Evolutionary conservation across 2,888 invertebrate genomes (phyloP), one percentile per base, ranked within the genome.

Genomic region (Geotrupes spiniger): DNA sequence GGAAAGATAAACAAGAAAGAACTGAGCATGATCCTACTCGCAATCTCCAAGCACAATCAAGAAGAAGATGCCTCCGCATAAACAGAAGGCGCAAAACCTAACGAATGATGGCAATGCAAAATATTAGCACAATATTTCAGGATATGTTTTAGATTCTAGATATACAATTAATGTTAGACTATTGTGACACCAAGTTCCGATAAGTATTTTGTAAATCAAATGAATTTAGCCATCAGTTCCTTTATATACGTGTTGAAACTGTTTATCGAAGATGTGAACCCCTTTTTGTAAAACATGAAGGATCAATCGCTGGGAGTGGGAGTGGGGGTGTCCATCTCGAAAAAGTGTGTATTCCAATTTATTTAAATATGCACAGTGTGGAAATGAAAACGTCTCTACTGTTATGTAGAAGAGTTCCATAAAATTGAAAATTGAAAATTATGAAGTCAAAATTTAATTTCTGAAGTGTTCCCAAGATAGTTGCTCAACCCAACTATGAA

Each of bases 1-100:
- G 94, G 94, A 6, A 92, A 92, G 74, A 92, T 95, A 67, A 92
- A 89, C 77, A 84, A 89, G 69, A 91, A 92, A 69, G 94, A 95
- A 72, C 80, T 95, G 52, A 92, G 92, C 27, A 92, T 95, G 92
- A 91, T 95, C 52, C 80, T 95, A 12, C 76, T 94, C 56, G 91
- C 92, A 1, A 81, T 92, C 52, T 87, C 91, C 54, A 91, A 90
- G 70, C 86, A 86, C 59, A 80, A 83, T 62, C 84, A 85, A 58
- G 85, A 86, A 60, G 85, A 85, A 56, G 83, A 83, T 54, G 69
- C 76, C 1, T 56, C 73, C 16, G 76, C 77, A 64, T 71, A 71
- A 66, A 21, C 25, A 12, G 11, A 12, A 42, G 36, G 15, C 16
- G n/a, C n/a, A 41, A 42, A 27, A 38, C 36, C 15, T 36, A 26